Conservation (phyloP, 2,888 invertebrate genomes). For the Yponomeuta malinellus region DNA sequence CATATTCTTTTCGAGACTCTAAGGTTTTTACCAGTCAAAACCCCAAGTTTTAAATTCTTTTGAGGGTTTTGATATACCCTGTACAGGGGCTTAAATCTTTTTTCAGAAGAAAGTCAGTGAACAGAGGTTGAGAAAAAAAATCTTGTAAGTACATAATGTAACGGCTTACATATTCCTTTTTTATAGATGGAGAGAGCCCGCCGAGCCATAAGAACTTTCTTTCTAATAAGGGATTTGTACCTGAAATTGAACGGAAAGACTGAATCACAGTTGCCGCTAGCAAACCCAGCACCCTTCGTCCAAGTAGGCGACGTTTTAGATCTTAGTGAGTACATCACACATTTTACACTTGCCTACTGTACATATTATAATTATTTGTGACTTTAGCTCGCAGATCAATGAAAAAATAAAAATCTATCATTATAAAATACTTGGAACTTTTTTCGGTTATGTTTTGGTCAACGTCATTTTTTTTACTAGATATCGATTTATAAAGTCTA, state of each 20-base stretch:
- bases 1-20: too few relatives aligned
- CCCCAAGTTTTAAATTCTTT: too few relatives aligned
- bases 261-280: constrained; percentile 92
- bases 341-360: not conserved
- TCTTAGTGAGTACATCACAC: constrained; percentile 82
- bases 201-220: constrained; percentile 94
- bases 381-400: not conserved
- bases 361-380: not conserved
- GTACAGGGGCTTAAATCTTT: too few relatives aligned
- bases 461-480: not conserved
- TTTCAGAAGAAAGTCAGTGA: too few relatives aligned
- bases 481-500: not conserved
- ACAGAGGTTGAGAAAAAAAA: too few relatives aligned
- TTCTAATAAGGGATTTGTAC: constrained; percentile 85
- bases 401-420: too few relatives aligned
- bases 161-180: constrained; percentile 18
- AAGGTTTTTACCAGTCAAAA: too few relatives aligned
- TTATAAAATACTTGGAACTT: not conserved
- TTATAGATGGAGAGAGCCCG: constrained; percentile 88
- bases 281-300: constrained; percentile 91
- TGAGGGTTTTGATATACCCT: too few relatives aligned
- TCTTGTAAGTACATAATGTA: too few relatives aligned
- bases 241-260: constrained; percentile 86
- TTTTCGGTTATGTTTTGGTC: not conserved
- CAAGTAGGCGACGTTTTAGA: constrained; percentile 96